Conservation (phyloP, 2,113 vertebrate genomes). For the Ammospiza caudacuta region DNA sequence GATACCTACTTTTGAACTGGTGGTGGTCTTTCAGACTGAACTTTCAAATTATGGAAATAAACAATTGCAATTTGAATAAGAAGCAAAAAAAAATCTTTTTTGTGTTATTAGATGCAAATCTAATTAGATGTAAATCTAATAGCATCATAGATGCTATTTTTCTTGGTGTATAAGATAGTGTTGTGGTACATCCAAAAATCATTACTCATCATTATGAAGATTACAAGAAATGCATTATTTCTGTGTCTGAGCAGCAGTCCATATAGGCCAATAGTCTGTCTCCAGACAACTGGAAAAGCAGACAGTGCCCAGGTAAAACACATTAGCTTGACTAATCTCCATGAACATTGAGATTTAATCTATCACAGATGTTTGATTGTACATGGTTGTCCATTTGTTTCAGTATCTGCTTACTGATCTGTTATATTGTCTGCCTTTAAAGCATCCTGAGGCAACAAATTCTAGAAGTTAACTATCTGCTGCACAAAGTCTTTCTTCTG, state of each 20-base stretch:
- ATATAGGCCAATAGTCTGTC: background rate
- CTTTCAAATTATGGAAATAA: background rate
- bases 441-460: background rate
- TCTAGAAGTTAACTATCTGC: background rate
- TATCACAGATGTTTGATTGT: background rate
- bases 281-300: background rate
- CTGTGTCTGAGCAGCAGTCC: background rate
- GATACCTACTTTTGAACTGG: background rate
- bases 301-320: background rate
- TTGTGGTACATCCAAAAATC: background rate
- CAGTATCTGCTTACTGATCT: background rate
- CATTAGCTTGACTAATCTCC: background rate
- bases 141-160: background rate
- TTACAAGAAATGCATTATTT: background rate
- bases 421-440: background rate
- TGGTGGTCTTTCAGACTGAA: background rate
- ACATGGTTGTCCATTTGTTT: background rate
- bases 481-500: background rate
- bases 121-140: background rate
- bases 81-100: background rate
- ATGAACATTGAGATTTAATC: background rate
- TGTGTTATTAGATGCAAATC: background rate
- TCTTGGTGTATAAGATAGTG: background rate
- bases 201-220: background rate
- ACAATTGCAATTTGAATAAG: background rate